Percentiles rank a stretch among this genome's conserved stretches.
These are phyloP conservation scores for Paratilapia polleni DNA, from an alignment of 2,113 vertebrate genomes.

Conservation along the genomic window DNA sequence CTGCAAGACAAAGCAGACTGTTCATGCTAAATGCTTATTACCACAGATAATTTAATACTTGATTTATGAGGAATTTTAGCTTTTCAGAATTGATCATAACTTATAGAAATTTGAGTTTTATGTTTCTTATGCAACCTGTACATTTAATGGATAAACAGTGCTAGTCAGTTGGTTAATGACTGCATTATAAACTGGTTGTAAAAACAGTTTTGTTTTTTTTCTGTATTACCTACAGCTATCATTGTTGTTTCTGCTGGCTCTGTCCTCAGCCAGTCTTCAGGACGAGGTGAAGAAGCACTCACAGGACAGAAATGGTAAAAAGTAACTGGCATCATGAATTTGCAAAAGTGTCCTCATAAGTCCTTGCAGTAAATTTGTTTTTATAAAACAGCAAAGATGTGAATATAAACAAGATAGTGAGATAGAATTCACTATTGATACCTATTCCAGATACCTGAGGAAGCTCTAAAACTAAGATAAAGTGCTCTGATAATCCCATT, in stretches of 20 bases:
- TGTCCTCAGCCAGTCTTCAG: slow-evolving; percentile 40
- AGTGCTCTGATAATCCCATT: neutral
- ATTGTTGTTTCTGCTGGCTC: slow-evolving; percentile 39
- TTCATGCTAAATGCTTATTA: neutral
- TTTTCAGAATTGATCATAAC: neutral
- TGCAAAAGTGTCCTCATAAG: neutral
- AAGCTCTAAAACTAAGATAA: neutral
- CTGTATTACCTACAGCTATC: slow-evolving; percentile 11
- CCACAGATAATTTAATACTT: neutral
- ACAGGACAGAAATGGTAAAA: slow-evolving; percentile 42
- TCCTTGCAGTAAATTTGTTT: neutral
- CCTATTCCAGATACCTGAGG: no score
- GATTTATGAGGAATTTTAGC: fast-evolving
- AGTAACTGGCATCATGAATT: neutral
- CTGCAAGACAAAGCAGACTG: neutral
- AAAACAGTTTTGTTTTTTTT: neutral
- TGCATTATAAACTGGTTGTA: neutral
- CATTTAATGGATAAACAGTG: neutral
- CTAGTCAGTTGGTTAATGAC: neutral
- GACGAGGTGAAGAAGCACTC: slow-evolving; percentile 48
- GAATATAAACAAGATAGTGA: neutral
- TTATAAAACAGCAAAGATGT: neutral
- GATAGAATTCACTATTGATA: neutral
- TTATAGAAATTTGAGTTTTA: neutral
- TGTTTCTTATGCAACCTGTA: neutral